phyloP scores from a whole-genome alignment of 2,888 invertebrate genomes.

The Meiosimyza decipiens region DNA sequence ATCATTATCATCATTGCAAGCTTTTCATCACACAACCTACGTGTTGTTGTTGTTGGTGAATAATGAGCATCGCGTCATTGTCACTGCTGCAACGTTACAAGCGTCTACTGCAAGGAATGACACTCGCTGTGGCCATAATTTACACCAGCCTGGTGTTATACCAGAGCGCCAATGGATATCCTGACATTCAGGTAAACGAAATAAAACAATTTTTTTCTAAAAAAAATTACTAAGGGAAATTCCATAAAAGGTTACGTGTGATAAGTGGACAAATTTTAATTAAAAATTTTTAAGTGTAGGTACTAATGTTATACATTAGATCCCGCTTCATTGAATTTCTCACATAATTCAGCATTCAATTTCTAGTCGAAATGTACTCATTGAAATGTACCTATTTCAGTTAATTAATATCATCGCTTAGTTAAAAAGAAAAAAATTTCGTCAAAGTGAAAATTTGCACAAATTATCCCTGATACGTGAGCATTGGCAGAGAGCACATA shows the following conservation, averaged over 20 bases:
- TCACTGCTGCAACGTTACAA: slow-evolving; percentile 67
- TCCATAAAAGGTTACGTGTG: background rate
- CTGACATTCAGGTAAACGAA: slow-evolving; percentile 61
- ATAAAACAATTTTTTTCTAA: background rate
- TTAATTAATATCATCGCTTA: too few species aligned
- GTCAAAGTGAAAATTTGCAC: too few species aligned
- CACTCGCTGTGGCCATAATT: slow-evolving; percentile 65
- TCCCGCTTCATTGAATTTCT: too few species aligned
- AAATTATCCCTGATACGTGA: too few species aligned
- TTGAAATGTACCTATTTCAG: too few species aligned
- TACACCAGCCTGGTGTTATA: slow-evolving; percentile 66
- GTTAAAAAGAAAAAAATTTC: too few species aligned
- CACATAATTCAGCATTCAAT: too few species aligned
- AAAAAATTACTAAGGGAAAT: background rate
- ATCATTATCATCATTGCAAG: slow-evolving; percentile 10
- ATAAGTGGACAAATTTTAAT: background rate
- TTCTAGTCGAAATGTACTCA: too few species aligned
- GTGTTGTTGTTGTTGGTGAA: slow-evolving; percentile 47
- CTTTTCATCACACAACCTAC: slow-evolving; percentile 3
- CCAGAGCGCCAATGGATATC: slow-evolving; percentile 67
- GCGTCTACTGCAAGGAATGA: slow-evolving; percentile 67
- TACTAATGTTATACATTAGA: too few species aligned
- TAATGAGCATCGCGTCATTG: slow-evolving; percentile 66
- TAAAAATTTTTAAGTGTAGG: too few species aligned
- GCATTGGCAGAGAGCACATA: too few species aligned